Percentiles rank a stretch among this genome's conserved stretches.
Evolutionary conservation across 2,888 invertebrate species (phyloP).

Genomic region (Tachina grossa): DNA sequence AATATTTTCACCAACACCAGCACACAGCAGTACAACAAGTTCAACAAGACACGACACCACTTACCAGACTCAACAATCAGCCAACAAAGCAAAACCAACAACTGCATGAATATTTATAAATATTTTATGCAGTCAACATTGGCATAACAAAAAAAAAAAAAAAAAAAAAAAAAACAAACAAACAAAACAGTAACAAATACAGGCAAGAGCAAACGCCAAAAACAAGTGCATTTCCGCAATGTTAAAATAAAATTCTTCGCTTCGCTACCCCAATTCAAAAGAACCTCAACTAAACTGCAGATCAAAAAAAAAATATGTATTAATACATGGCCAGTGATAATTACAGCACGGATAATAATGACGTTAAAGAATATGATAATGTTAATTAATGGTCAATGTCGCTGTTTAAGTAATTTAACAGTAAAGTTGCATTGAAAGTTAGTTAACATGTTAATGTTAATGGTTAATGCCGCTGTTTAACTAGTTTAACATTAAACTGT

Average conservation of each 20-base stretch:
- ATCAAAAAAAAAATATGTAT: constrained; percentile 31
- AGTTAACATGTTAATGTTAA: constrained; percentile 32
- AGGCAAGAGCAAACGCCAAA: constrained; percentile 16
- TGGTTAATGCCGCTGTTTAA: constrained; percentile 62
- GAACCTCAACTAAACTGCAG: constrained; percentile 8
- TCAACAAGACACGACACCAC: constrained; percentile 14
- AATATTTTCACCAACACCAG: constrained; percentile 19
- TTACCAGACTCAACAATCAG: not conserved
- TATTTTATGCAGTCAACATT: constrained; percentile 25
- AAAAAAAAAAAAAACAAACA: not conserved
- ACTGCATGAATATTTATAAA: constrained; percentile 59
- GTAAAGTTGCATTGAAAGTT: constrained; percentile 47
- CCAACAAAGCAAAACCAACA: constrained; percentile 32
- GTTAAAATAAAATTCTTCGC: constrained; percentile 60
- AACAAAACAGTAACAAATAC: not conserved
- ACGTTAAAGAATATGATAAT: constrained; percentile 26
- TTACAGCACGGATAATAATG: constrained; percentile 32
- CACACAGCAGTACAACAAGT: constrained; percentile 38
- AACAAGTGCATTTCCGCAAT: constrained; percentile 70
- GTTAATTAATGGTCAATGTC: constrained; percentile 62
- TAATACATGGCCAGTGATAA: constrained; percentile 44
- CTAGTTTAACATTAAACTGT: constrained; percentile 56
- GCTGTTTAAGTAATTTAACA: constrained; percentile 56
- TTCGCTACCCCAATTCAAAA: constrained; percentile 64
- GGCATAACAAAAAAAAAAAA: constrained; percentile 22